Evolutionary conservation across 2,888 invertebrate species (phyloP).

Genomic region (Diachrysia chrysitis): DNA sequence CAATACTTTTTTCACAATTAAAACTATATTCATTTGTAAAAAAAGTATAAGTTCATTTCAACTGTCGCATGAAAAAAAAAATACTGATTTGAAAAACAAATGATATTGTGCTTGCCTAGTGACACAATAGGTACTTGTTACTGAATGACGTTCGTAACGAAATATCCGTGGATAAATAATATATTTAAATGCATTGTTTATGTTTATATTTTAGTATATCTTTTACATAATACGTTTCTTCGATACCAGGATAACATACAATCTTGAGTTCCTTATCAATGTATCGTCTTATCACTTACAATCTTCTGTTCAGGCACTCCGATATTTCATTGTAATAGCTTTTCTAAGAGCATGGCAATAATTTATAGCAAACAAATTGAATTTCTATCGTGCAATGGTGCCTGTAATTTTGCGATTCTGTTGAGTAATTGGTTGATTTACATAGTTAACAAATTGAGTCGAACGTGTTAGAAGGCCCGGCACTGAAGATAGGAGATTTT

Average conservation of each 20-base stretch:
- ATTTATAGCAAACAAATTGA: slow-evolving; percentile 73
- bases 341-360: slow-evolving; percentile 62
- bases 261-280: slow-evolving; percentile 37
- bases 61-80: too few relatives aligned
- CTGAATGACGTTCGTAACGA: background rate
- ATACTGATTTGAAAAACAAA: too few relatives aligned
- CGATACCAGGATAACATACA: slow-evolving; percentile 17
- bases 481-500: background rate
- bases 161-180: background rate
- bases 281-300: slow-evolving; percentile 59
- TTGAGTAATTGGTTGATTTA: slow-evolving; percentile 57
- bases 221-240: background rate
- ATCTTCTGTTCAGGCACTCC: slow-evolving; percentile 59
- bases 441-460: slow-evolving; percentile 21
- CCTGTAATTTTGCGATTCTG: slow-evolving; percentile 61
- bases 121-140: too few relatives aligned
- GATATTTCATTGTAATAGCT: slow-evolving; percentile 72
- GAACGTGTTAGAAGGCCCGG: background rate
- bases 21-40: too few relatives aligned
- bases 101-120: too few relatives aligned
- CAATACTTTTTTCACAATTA: too few relatives aligned
- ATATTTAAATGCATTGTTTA: too few relatives aligned
- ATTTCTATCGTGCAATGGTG: slow-evolving; percentile 66
- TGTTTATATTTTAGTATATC: background rate
- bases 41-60: too few relatives aligned